Evolutionary conservation across 1,140 invertebrate genomes (phyloP).

Genomic region (Sitobion miscanthi): DNA sequence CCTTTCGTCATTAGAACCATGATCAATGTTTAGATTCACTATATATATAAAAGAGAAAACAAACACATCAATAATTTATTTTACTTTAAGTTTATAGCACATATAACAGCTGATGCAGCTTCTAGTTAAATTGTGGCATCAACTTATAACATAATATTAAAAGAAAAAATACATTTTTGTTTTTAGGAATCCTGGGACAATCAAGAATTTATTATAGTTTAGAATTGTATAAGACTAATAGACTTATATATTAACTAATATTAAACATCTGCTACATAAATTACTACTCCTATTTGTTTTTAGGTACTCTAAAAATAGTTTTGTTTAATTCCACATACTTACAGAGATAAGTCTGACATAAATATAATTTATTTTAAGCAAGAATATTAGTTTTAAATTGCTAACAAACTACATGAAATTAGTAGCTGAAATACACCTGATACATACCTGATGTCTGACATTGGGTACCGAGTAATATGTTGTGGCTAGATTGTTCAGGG

Average conservation of each 20-base stretch:
- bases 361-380: neutral
- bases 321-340: neutral
- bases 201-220: neutral
- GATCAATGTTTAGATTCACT: neutral
- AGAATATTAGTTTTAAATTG: neutral
- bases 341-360: neutral
- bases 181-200: neutral
- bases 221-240: neutral
- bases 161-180: neutral
- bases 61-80: neutral
- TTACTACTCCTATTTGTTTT: neutral
- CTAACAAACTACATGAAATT: neutral
- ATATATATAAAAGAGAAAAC: neutral
- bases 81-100: neutral
- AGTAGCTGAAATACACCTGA: neutral
- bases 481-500: no score
- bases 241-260: neutral
- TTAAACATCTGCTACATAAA: neutral
- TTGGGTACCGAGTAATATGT: no score
- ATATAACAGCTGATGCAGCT: neutral
- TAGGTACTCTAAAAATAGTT: neutral
- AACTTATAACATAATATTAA: neutral
- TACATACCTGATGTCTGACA: no score
- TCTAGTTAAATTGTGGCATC: neutral
- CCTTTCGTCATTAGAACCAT: neutral